Base-by-base conservation (phyloP, 2,797 vertebrate species). In the Picus viridis region DNA sequence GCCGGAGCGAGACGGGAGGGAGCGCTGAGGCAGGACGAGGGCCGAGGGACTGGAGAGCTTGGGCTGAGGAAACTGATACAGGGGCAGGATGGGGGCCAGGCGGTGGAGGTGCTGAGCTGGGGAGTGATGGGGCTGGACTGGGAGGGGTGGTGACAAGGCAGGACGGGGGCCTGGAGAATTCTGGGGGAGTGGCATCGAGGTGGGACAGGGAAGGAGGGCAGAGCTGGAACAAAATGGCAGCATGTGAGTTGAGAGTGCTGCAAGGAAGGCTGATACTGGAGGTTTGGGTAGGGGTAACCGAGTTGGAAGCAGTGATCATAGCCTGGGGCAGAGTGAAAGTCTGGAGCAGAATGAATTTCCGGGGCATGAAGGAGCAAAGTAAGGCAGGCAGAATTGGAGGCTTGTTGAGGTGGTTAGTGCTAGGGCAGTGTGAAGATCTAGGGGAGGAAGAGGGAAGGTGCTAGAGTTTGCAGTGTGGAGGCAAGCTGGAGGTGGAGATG, bases 391-490 rank as follows among this genome's bases (percentile, higher is more conserved):
- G 54, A 34, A 30, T 27, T 47, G n/a, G 36, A 27, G 22, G 20
- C n/a, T 75, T 22, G 7, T 3, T 18, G 61, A 29, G 12, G 7
- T 12, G 43, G 6, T 32, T 23, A 27, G 23, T 20, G 57, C 49
- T 19, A 4, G n/a, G 49, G 45, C 43, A 14, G 3, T 3, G 51
- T 22, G 36, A n/a, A n/a, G 56, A 9, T 4, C 36, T 1, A 2
- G 34, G 18, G 7, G 4, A 53, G 69, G 30, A n/a, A 34, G 6
- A 29, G 9, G 10, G 51, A 29, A 62, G 11, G 14, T 45, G 0
- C 8, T 23, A 34, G 32, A 36, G 19, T 5, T 17, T 4, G 24
- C 17, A 5, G 5, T 4, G 26, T 20, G 29, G 43, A 26, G 43
- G 19, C 5, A 5, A 30, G 11, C 27, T 45, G 43, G 9, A 29